Base-by-base conservation (phyloP, 2,888 invertebrate genomes). In the Beris morrisii region DNA sequence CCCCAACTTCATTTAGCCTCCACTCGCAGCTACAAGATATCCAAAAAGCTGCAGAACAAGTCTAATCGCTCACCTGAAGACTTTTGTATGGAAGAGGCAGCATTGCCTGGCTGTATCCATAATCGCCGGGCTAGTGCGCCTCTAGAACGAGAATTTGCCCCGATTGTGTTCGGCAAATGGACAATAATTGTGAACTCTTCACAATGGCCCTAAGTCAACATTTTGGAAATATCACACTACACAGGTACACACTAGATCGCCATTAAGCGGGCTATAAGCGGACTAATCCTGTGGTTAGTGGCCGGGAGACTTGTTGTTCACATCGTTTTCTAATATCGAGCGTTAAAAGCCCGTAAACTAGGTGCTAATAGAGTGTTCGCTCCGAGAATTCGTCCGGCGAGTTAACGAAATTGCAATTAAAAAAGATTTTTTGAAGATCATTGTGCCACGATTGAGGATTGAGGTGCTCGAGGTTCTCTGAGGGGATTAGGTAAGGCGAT, bases 121-220 rank as follows among this genome's bases (percentile, higher is more conserved):
- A 38, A 9, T 38, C 38, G 22, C 38, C 38, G 38, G 38, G 7
- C 38, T 38, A 5, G 9, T 38, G 9, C 38, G 5, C 38, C 38
- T 38, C 7, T 38, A 38, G 38, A 38, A 38, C 38, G 38, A 38
- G 38, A 38, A 38, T 38, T 9, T 1, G 9, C 4, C 5, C 5
- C 38, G 38, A 38, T 56, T 56, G 13, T 56, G 15, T 56, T 56
- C 11, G 54, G 54, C 30, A n/a, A 43, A 38, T 22, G 22, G 7
- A 15, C 43, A n/a, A 32, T 43, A 56, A 43, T 56, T 31, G 43
- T 15, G 13, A 13, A 5, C 43, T 43, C 43, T 6, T 13, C 5
- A 56, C 56, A 56, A 43, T 15, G 13, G 32, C 56, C 22, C n/a
- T n/a, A 56, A 56, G 38, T 56, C 56, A 38, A 56, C 56, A 56